Conservation (phyloP, 2,888 invertebrate genomes). For the Platycheirus rosarum region DNA sequence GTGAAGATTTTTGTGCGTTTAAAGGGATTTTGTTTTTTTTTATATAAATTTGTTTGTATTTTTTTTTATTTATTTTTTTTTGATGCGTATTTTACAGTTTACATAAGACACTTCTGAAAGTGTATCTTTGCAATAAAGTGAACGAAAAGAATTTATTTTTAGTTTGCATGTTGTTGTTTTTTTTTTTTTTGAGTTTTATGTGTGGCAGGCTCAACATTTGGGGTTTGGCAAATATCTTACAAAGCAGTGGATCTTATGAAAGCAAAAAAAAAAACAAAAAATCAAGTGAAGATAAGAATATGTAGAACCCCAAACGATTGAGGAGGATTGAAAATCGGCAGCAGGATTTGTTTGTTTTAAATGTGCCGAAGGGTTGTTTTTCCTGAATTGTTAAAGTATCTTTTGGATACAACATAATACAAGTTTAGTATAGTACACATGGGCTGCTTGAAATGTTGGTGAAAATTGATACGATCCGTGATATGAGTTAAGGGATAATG, state of each 20-base stretch:
- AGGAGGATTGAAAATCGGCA: conserved; percentile 59
- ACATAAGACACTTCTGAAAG: conserved; percentile 66
- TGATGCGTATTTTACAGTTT: conserved; percentile 63
- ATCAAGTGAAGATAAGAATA: conserved; percentile 54
- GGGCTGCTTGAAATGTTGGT: conserved; percentile 38
- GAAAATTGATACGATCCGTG: conserved; percentile 32
- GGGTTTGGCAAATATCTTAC: conserved; percentile 43
- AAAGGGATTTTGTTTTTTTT: conserved; percentile 10
- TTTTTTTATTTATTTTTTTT: conserved; percentile 11
- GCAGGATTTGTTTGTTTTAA: conserved; percentile 58
- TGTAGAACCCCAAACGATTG: conserved; percentile 60
- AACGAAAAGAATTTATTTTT: conserved; percentile 55
- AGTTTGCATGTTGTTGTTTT: conserved; percentile 27
- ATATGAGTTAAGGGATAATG: conserved; percentile 45
- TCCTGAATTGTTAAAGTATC: conserved; percentile 29
- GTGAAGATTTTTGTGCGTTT: conserved; percentile 53
- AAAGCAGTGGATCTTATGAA: conserved; percentile 7
- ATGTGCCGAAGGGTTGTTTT: conserved; percentile 62
- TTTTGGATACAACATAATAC: too few relatives aligned
- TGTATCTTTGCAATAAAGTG: conserved; percentile 64
- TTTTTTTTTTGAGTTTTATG: conserved; percentile 17
- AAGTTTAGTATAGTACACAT: too few relatives aligned
- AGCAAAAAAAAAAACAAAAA: not conserved
- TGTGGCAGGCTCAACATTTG: conserved; percentile 48
- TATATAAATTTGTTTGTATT: conserved; percentile 2